These are phyloP conservation scores for Hemaris fuciformis DNA, from an alignment of 2,888 invertebrate genomes.

Conservation along the genomic window DNA sequence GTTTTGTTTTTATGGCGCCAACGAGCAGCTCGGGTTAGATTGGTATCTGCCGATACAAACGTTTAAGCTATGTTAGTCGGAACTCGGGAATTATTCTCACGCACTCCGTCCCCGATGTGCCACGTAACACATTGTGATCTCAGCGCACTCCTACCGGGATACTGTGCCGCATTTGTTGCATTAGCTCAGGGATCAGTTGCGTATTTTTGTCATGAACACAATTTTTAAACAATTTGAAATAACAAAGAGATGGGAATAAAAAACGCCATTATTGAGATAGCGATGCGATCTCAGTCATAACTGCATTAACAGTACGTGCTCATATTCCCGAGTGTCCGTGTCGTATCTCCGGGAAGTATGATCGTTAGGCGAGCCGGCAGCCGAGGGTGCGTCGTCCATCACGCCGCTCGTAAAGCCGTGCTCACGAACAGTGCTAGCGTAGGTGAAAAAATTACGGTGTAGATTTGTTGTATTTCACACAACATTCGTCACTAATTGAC, in stretches of 20 bases:
- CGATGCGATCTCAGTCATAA: constrained; percentile 20
- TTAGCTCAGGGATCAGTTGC: not conserved
- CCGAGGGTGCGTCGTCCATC: constrained; percentile 61
- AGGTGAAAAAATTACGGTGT: constrained; percentile 42
- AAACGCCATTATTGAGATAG: constrained; percentile 18
- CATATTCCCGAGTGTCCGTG: constrained; percentile 52
- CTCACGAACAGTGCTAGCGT: constrained; percentile 24
- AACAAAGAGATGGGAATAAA: constrained; percentile 18
- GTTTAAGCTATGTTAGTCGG: constrained; percentile 80
- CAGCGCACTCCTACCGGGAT: constrained; percentile 49
- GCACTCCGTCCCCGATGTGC: constrained; percentile 48
- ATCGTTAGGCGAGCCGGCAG: constrained; percentile 34
- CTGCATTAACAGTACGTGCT: constrained; percentile 40
- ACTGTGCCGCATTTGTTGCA: constrained; percentile 24
- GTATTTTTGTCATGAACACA: not conserved
- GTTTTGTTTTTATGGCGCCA: constrained; percentile 82
- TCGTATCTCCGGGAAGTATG: constrained; percentile 46
- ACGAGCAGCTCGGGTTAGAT: constrained; percentile 76
- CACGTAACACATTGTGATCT: constrained; percentile 72
- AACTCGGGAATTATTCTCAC: constrained; percentile 75
- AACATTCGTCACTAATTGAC: constrained; percentile 44
- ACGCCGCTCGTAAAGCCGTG: constrained; percentile 59
- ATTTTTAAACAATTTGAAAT: not conserved
- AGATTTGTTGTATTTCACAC: constrained; percentile 68
- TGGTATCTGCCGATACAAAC: constrained; percentile 78